Conservation (phyloP, 1,140 invertebrate species). For the Cepaea nemoralis region DNA sequence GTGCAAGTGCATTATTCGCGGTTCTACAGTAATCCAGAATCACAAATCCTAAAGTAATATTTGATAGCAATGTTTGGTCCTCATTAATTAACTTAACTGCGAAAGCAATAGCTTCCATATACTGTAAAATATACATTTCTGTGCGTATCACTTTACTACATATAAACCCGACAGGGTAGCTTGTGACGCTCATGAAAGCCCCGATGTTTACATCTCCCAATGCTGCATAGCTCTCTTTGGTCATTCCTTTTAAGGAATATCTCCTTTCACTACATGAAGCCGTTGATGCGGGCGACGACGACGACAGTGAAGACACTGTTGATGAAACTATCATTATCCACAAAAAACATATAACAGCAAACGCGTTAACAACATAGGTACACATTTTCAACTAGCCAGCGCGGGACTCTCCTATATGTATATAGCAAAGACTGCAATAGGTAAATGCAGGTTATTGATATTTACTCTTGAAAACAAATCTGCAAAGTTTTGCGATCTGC, state of each 20-base stretch:
- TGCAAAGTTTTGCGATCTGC: too few relatives aligned
- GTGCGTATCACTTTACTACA: not conserved
- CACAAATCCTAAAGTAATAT: constrained; percentile 12
- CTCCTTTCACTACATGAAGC: not conserved
- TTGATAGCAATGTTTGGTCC: not conserved
- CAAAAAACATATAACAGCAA: too few relatives aligned
- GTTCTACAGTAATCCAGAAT: constrained; percentile 11
- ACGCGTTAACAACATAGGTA: too few relatives aligned
- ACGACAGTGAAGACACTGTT: not conserved
- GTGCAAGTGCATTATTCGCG: not conserved
- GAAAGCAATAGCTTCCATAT: constrained; percentile 2
- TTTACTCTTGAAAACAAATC: too few relatives aligned
- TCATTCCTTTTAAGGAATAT: not conserved
- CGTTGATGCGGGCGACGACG: not conserved
- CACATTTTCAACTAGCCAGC: too few relatives aligned
- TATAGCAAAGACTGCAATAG: too few relatives aligned
- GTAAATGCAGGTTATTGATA: too few relatives aligned
- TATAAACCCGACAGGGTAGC: not conserved
- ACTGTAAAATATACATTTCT: not conserved
- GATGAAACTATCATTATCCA: not conserved
- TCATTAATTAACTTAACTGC: not conserved
- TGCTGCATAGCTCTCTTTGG: not conserved
- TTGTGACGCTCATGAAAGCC: not conserved
- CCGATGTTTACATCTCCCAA: constrained; percentile 20
- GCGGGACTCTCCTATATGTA: too few relatives aligned